These are phyloP conservation scores for Halcyon malimbica DNA, from an alignment of 2,113 vertebrate genomes.

Conservation along the genomic window DNA sequence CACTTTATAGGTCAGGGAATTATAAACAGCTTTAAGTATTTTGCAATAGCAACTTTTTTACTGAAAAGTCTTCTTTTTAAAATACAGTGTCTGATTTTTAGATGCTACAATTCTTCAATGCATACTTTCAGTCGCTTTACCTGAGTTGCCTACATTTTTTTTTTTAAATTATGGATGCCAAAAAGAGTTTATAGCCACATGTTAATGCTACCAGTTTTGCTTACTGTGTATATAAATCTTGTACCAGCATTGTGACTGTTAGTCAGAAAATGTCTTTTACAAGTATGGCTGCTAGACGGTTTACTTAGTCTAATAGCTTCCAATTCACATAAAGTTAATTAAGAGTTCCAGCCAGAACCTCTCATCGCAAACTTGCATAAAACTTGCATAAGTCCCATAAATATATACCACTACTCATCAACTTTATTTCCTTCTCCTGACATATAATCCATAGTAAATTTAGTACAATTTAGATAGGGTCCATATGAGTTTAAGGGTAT, in stretches of 20 bases:
- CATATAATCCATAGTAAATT: neutral
- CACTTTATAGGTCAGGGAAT: constrained; percentile 60
- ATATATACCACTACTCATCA: neutral
- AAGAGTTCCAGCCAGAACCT: neutral
- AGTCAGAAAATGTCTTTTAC: constrained; percentile 8
- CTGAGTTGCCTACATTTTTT: neutral
- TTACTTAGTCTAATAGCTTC: constrained; percentile 21
- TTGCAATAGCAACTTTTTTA: constrained; percentile 38
- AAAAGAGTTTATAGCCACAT: constrained; percentile 9
- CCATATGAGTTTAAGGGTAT: neutral
- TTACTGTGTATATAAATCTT: constrained; percentile 34
- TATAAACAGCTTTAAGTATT: constrained; percentile 59
- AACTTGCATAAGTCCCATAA: neutral
- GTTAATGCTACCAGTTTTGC: constrained; percentile 39
- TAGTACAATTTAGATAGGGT: neutral
- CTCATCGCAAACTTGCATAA: neutral
- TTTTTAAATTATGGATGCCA: neutral
- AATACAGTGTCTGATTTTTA: neutral
- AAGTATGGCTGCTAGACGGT: neutral
- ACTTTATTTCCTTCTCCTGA: neutral
- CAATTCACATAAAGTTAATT: constrained; percentile 22
- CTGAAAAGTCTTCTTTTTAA: neutral
- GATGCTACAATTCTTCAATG: neutral
- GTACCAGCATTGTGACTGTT: neutral
- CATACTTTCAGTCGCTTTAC: constrained; percentile 27